Conservation (phyloP, 92 coral and sea anemone genomes). For the Palythoa grandiflora region DNA sequence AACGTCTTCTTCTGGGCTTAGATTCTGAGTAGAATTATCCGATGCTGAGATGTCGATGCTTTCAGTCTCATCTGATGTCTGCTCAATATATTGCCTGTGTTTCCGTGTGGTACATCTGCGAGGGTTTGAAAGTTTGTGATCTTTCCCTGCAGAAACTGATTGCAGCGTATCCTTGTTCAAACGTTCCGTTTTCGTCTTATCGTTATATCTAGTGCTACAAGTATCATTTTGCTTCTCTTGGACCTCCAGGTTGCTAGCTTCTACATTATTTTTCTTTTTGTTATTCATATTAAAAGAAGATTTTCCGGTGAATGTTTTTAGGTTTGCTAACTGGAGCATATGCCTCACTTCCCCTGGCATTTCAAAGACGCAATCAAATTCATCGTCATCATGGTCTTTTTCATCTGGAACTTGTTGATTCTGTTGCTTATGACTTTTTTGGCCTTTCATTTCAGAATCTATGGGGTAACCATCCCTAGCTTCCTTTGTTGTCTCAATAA, state of each 20-base stretch:
- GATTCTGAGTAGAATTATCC: neutral
- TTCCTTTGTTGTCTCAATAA: neutral
- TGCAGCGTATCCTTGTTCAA: neutral
- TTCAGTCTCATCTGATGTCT: constrained; percentile 30
- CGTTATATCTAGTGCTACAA: neutral
- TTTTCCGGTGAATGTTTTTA: neutral
- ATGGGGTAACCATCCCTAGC: neutral
- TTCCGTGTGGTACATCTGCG: neutral
- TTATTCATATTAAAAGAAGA: neutral
- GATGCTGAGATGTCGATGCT: constrained; percentile 15
- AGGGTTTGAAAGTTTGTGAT: constrained; percentile 14
- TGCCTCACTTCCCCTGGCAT: neutral
- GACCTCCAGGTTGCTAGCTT: neutral
- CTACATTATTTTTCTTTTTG: constrained; percentile 16
- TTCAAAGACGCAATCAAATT: constrained; percentile 9
- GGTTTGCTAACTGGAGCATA: neutral
- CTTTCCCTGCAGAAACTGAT: neutral
- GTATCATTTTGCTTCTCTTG: neutral
- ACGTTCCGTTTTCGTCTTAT: neutral
- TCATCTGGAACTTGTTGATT: constrained; percentile 3
- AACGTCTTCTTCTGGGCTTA: neutral
- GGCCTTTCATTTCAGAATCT: neutral
- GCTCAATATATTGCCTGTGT: neutral
- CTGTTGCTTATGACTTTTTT: neutral
- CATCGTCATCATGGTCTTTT: neutral